These are phyloP conservation scores for Corbicula japonica DNA, from an alignment of 2,888 invertebrate genomes.

Conservation along the genomic window DNA sequence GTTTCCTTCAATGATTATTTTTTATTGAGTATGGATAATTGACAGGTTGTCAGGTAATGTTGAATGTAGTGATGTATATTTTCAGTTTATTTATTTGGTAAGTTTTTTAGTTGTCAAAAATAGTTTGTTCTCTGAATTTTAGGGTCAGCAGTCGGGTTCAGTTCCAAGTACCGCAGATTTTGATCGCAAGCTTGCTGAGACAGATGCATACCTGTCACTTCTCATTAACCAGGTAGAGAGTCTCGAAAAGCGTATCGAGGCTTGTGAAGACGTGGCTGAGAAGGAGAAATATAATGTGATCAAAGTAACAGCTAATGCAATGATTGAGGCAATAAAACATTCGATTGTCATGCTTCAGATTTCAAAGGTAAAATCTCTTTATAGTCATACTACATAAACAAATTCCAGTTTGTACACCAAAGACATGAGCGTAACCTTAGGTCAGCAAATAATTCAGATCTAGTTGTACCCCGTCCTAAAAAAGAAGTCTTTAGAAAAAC, in stretches of 20 bases:
- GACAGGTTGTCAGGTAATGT: too few relatives aligned
- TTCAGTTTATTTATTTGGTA: too few relatives aligned
- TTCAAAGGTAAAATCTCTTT: constrained; percentile 95
- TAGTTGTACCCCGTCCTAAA: too few relatives aligned
- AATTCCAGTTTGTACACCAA: too few relatives aligned
- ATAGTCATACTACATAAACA: too few relatives aligned
- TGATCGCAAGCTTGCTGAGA: constrained; percentile 96
- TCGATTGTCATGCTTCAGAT: constrained; percentile 99
- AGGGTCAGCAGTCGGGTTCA: constrained; percentile 88
- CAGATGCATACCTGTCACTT: constrained; percentile 97
- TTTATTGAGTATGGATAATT: too few relatives aligned
- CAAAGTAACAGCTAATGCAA: constrained; percentile 88
- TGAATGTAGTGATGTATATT: too few relatives aligned
- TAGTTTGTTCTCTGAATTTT: constrained; percentile 81
- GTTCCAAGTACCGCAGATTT: constrained; percentile 90
- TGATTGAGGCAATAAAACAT: constrained; percentile 99
- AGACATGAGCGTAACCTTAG: too few relatives aligned
- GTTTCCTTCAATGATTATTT: too few relatives aligned
- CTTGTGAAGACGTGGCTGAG: constrained; percentile 81
- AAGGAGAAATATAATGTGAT: constrained; percentile 83
- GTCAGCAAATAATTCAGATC: too few relatives aligned
- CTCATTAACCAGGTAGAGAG: constrained; percentile 94
- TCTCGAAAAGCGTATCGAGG: constrained; percentile 81
- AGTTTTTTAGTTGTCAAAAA: too few relatives aligned
- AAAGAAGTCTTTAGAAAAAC: too few relatives aligned